phyloP scores from a whole-genome alignment of 1,140 invertebrate species.

The Sminthurinus signatus region DNA sequence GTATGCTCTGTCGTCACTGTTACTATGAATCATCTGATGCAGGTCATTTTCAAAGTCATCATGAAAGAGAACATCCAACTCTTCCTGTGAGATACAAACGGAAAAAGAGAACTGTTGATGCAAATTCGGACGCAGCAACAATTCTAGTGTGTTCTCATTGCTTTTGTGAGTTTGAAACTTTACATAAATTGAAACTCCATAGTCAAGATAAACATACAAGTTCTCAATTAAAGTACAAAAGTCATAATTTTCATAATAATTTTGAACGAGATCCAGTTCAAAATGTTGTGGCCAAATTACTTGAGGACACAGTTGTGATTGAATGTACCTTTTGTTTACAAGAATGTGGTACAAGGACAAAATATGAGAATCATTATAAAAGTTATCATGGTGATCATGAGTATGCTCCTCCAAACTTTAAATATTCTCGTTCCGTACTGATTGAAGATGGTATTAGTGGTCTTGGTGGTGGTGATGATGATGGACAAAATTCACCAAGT shows the following conservation, averaged over 20 bases:
- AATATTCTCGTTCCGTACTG: not conserved
- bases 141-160: constrained; percentile 19
- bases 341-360: not conserved
- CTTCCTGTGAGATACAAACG: constrained; percentile 19
- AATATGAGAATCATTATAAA: not conserved
- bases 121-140: not conserved
- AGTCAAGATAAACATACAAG: constrained; percentile 12
- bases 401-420: not conserved
- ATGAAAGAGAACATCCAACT: constrained; percentile 19
- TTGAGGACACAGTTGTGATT: constrained; percentile 12
- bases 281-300: constrained; percentile 2
- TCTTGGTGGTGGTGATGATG: not conserved
- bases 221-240: constrained; percentile 7
- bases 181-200: constrained; percentile 16
- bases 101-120: not conserved
- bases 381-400: not conserved
- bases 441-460: not conserved
- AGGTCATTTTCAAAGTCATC: constrained; percentile 18
- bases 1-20: constrained; percentile 11
- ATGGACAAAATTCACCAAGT: not conserved
- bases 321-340: not conserved
- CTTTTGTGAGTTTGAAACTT: constrained; percentile 4
- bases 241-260: not conserved
- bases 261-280: not conserved
- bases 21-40: constrained; percentile 14